Conservation (phyloP, 2,797 vertebrate species). For the Gadopsis bispinosus region DNA sequence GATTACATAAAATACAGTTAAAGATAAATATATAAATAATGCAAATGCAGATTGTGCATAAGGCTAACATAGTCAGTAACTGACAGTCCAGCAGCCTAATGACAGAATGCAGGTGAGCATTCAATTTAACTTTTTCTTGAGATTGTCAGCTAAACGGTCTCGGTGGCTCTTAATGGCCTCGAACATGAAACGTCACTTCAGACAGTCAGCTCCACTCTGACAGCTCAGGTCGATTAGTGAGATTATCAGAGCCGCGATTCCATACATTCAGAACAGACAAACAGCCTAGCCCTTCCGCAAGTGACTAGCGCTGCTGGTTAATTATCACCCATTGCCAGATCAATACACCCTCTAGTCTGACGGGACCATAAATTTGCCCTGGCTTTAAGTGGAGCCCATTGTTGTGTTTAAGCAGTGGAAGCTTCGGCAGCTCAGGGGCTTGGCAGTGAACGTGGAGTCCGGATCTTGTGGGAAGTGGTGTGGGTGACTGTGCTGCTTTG, state of each 20-base stretch:
- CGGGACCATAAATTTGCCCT: conserved; percentile 49
- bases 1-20: too few relatives aligned
- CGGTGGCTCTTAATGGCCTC: not conserved
- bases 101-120: too few relatives aligned
- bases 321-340: conserved; percentile 62
- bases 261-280: conserved; percentile 37
- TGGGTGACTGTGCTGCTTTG: conserved; percentile 42
- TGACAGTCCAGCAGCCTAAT: too few relatives aligned
- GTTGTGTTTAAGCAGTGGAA: conserved; percentile 40
- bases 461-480: conserved; percentile 49
- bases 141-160: conserved; percentile 21
- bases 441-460: conserved; percentile 24
- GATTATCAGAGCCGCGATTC: conserved; percentile 30
- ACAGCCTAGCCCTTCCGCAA: not conserved
- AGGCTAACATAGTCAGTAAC: too few relatives aligned
- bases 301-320: conserved; percentile 48
- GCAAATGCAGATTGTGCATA: too few relatives aligned
- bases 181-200: not conserved
- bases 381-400: conserved; percentile 41
- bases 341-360: conserved; percentile 45
- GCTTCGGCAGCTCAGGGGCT: conserved; percentile 13
- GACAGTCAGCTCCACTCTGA: not conserved
- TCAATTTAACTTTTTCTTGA: too few relatives aligned
- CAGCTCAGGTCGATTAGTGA: conserved; percentile 10
- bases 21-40: too few relatives aligned